These are phyloP conservation scores for Acleris literana DNA, from an alignment of 2,888 invertebrate species.

Conservation along the genomic window DNA sequence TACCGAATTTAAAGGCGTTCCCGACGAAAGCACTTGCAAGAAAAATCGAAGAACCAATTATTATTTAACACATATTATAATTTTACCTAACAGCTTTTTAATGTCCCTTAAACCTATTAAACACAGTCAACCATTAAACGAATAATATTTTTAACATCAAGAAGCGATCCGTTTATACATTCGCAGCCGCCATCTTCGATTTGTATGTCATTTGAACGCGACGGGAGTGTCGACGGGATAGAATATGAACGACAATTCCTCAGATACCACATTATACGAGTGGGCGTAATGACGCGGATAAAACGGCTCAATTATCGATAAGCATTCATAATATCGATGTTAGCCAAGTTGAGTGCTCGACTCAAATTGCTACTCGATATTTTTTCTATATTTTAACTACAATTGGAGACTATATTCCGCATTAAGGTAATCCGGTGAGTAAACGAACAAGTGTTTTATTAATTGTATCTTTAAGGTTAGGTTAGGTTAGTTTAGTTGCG, in stretches of 20 bases:
- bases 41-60: too few species aligned
- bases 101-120: slow-evolving; percentile 15
- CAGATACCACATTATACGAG: slow-evolving; percentile 32
- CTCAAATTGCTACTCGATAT: not conserved
- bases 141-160: slow-evolving; percentile 25
- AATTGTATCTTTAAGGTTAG: too few species aligned
- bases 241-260: slow-evolving; percentile 25
- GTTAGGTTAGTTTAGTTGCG: too few species aligned
- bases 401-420: not conserved
- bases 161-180: slow-evolving; percentile 2
- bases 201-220: too few species aligned
- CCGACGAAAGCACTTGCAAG: too few species aligned
- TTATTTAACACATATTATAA: too few species aligned
- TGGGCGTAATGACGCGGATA: slow-evolving; percentile 41
- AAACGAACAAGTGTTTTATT: not conserved
- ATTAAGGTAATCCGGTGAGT: not conserved
- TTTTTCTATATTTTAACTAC: too few species aligned
- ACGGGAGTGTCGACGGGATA: too few species aligned
- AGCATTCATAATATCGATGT: slow-evolving; percentile 43
- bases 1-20: too few species aligned
- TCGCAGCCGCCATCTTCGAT: too few species aligned
- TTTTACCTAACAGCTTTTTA: not conserved
- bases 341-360: slow-evolving; percentile 8
- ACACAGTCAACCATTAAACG: slow-evolving; percentile 14
- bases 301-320: slow-evolving; percentile 55